Evolutionary conservation across 2,797 vertebrate genomes (phyloP).

Genomic region (Mergus octosetaceus): DNA sequence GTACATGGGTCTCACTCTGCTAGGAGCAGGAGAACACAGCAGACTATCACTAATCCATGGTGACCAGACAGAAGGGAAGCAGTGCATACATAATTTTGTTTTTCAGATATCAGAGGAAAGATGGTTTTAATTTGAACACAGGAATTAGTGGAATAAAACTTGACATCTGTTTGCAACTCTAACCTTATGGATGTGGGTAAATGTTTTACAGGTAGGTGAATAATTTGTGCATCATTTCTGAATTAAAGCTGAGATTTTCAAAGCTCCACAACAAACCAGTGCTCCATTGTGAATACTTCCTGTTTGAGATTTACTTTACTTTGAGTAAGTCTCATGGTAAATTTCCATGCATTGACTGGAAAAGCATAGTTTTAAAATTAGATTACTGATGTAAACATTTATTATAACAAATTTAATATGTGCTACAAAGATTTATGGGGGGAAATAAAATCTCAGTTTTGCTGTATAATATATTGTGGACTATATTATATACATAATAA

Average conservation of each 20-base stretch:
- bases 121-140: not conserved
- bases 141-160: not conserved
- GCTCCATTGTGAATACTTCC: not conserved
- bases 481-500: not conserved
- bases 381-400: not conserved
- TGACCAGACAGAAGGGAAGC: not conserved
- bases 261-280: not conserved
- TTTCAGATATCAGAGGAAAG: not conserved
- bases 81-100: not conserved
- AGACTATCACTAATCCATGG: not conserved
- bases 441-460: not conserved
- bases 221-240: not conserved
- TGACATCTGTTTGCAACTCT: not conserved
- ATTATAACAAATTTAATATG: not conserved
- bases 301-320: not conserved
- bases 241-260: not conserved
- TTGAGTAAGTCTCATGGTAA: not conserved
- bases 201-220: slow-evolving; percentile 3
- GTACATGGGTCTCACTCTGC: not conserved
- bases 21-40: not conserved
- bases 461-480: not conserved
- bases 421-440: not conserved
- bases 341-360: not conserved
- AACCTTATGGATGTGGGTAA: not conserved
- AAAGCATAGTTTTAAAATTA: not conserved